A percentile compares a stretch with the other conserved stretches of the same genome.
Conservation (phyloP, 1,140 invertebrate species). For the Drosophila parvula region DNA sequence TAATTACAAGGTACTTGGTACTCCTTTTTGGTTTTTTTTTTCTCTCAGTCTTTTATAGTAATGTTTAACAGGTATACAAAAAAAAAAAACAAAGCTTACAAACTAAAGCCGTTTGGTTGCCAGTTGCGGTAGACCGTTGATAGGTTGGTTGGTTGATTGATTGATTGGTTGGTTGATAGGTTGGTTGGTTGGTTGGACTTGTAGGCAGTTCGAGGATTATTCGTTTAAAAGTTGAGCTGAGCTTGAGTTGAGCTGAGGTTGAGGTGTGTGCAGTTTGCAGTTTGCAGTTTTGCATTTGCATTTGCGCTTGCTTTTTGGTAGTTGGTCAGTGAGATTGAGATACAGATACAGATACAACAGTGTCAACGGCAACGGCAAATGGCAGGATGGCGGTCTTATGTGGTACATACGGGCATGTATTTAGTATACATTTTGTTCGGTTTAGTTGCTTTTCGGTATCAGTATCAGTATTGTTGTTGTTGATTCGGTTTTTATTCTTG, state of each 20-base stretch:
- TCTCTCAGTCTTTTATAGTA: constrained; percentile 36
- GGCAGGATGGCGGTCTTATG: constrained; percentile 65
- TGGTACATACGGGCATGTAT: constrained; percentile 56
- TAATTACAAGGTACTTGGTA: constrained; percentile 53
- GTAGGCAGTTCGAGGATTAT: constrained; percentile 73
- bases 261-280: constrained; percentile 63
- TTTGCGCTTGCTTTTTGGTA: constrained; percentile 62
- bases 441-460: constrained; percentile 60
- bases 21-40: constrained; percentile 5
- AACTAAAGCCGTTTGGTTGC: constrained; percentile 76
- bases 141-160: constrained; percentile 47
- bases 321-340: constrained; percentile 76
- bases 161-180: constrained; percentile 37
- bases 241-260: constrained; percentile 58
- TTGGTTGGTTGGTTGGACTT: constrained; percentile 57
- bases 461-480: constrained; percentile 43
- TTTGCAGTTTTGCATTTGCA: constrained; percentile 56
- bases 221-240: constrained; percentile 49
- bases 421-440: constrained; percentile 68
- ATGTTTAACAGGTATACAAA: constrained; percentile 60
- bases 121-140: constrained; percentile 68
- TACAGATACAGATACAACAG: constrained; percentile 53
- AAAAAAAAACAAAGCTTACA: constrained; percentile 63
- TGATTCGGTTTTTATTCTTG: constrained; percentile 26
- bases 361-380: constrained; percentile 56